Evolutionary conservation across 2,888 invertebrate genomes (phyloP).

Genomic region (Furcula furcula): DNA sequence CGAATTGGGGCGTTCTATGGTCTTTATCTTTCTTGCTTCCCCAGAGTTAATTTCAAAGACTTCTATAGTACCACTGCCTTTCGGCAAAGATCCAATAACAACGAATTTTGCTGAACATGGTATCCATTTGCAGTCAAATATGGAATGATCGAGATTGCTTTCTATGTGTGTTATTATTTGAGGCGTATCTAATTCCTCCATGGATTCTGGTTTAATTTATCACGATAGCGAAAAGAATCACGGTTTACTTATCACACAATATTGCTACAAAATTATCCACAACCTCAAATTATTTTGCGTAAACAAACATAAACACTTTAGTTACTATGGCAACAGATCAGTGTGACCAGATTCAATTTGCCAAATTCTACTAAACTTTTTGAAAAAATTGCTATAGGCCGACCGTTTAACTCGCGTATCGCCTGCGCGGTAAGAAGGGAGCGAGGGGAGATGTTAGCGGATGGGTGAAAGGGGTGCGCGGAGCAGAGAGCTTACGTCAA

Average conservation of each 20-base stretch:
- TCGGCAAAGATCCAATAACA: slow-evolving; percentile 91
- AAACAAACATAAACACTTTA: slow-evolving; percentile 44
- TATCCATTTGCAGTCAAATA: slow-evolving; percentile 98
- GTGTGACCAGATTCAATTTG: too few relatives aligned
- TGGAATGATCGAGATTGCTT: slow-evolving; percentile 90
- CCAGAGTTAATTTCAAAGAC: slow-evolving; percentile 89
- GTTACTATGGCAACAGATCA: slow-evolving; percentile 56
- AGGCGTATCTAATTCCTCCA: slow-evolving; percentile 86
- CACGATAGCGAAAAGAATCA: too few relatives aligned
- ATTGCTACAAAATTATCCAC: too few relatives aligned
- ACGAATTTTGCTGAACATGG: slow-evolving; percentile 97
- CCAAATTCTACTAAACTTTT: too few relatives aligned
- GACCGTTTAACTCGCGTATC: too few relatives aligned
- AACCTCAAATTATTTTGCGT: slow-evolving; percentile 36
- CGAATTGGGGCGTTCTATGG: slow-evolving; percentile 90
- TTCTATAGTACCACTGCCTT: slow-evolving; percentile 92
- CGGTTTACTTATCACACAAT: too few relatives aligned
- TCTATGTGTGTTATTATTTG: slow-evolving; percentile 95
- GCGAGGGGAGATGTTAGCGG: too few relatives aligned
- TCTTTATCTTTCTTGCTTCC: slow-evolving; percentile 85
- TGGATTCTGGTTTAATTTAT: slow-evolving; percentile 4
- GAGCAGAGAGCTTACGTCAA: too few relatives aligned
- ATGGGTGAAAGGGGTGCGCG: too few relatives aligned
- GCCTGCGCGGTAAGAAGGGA: too few relatives aligned
- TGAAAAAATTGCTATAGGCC: too few relatives aligned